Evolutionary conservation across 1,140 invertebrate genomes (phyloP), one percentile per base, ranked within the genome.

Genomic region (Phortica variegata): DNA sequence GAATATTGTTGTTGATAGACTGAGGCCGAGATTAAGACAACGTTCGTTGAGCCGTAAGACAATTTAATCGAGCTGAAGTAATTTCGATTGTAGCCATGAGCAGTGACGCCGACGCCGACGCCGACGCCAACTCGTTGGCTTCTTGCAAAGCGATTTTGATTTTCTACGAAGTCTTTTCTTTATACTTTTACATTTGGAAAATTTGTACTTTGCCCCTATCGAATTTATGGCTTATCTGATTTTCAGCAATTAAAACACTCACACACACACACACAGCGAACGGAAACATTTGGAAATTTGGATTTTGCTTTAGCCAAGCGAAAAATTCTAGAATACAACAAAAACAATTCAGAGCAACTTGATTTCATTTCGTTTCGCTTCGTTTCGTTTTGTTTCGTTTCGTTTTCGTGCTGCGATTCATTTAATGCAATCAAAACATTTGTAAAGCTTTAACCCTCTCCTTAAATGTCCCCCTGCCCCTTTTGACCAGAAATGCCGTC

Each of bases 351-450:
- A n/a, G n/a, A n/a, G n/a, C n/a, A n/a, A n/a, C n/a, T n/a, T n/a
- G n/a, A n/a, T n/a, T n/a, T n/a, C n/a, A n/a, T n/a, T n/a, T n/a
- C 18, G 62, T 63, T 48, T 68, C 63, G 62, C 59, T 68, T 66
- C 63, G 63, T 53, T 57, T 62, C 63, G 48, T 60, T 68, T n/a
- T n/a, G n/a, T n/a, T n/a, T n/a, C n/a, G n/a, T n/a, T n/a, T n/a
- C 18, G 62, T 63, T 48, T 68, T 60, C n/a, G n/a, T n/a, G 62
- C 59, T 68, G 68, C 63, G 63, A 52, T 57, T 62, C 63, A 47
- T 60, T 65, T 66, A 66, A 66, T 68, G 62, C 62, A 66, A 66
- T 66, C 62, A 68, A 66, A 66, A 66, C 62, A 66, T 66, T 66
- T 66, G 63, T 66, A 66, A 68, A 63, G 63, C 62, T 66, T 66